Base-by-base conservation (phyloP, 1,140 invertebrate species). In the Heliconius eleuchia region DNA sequence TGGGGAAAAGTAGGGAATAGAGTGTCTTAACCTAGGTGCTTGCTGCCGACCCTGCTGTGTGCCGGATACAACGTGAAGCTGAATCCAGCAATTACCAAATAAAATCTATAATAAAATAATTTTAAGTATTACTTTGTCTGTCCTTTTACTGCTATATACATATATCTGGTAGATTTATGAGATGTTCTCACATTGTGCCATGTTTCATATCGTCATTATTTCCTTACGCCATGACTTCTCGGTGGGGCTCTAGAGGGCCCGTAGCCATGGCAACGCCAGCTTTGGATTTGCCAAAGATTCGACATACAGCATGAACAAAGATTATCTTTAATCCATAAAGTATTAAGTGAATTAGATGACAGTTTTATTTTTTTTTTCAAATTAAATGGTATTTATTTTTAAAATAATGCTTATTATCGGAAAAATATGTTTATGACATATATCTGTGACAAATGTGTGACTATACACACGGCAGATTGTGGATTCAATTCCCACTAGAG, bases 131-230 rank as follows among this genome's bases (percentile, higher is more conserved):
- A 57, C 55, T 7, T 7, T 2, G 18, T 19, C 19, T 71, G 34
- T 71, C 13, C 66, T 23, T 13, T 71, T 34, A 7, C 27, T 46
- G 34, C 34, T 37, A 37, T 37, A 37, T 37, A 37, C 34, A 74
- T 70, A 74, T 81, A 18, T 50, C 71, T 13, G 74, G 66, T 72
- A 71, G 73, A 75, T 78, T 78, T 78, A 74, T 74, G 80, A 74
- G 60, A 81, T 78, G 76, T 78, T 76, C 74, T 76, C 79, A 75
- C 74, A 78, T 81, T 60, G 34, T 81, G 34, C 76, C 76, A 81
- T 81, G 78, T 81, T 81, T 81, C 80, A 81, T 81, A 77, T 81
- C 80, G 76, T 78, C 80, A 81, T 81, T 81, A 81, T 81, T 75
- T 81, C 76, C 66, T 81, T 66, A 75, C 80, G 80, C 80, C 66